These are phyloP conservation scores for Hyposoter dolosus DNA, from an alignment of 2,888 invertebrate species.

Conservation along the genomic window DNA sequence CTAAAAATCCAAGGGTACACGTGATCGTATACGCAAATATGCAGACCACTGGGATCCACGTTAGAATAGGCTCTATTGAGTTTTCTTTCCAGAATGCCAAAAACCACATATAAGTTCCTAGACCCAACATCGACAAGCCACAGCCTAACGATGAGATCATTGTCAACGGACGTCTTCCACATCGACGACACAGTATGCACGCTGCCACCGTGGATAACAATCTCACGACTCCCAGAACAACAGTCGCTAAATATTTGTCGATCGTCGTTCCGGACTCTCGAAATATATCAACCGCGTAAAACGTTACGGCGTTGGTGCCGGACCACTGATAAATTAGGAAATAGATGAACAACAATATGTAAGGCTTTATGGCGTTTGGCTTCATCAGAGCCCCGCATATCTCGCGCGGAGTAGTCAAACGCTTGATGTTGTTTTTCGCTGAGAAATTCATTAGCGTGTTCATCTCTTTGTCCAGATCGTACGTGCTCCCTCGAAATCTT, in stretches of 20 bases:
- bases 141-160: constrained; percentile 88
- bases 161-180: constrained; percentile 88
- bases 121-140: constrained; percentile 87
- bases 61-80: constrained; percentile 83
- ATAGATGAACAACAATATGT: constrained; percentile 87
- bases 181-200: constrained; percentile 87
- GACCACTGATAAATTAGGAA: constrained; percentile 91
- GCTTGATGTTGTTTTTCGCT: constrained; percentile 88
- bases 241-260: constrained; percentile 87
- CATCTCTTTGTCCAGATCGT: constrained; percentile 88
- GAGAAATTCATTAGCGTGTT: constrained; percentile 87
- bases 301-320: constrained; percentile 89
- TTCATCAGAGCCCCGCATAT: constrained; percentile 87
- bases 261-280: constrained; percentile 87
- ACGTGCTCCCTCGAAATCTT: constrained; percentile 88
- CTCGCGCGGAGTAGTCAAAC: constrained; percentile 86
- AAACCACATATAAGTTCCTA: constrained; percentile 88
- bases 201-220: constrained; percentile 88
- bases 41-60: constrained; percentile 88
- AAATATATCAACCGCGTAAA: constrained; percentile 89
- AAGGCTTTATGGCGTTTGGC: constrained; percentile 89
- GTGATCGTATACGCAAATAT: constrained; percentile 88
- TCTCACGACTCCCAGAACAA: constrained; percentile 87
- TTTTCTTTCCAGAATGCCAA: constrained; percentile 86
- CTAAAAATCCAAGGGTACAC: constrained; percentile 89